Base-by-base conservation (phyloP, 2,113 vertebrate species). In the Heterotis niloticus region DNA sequence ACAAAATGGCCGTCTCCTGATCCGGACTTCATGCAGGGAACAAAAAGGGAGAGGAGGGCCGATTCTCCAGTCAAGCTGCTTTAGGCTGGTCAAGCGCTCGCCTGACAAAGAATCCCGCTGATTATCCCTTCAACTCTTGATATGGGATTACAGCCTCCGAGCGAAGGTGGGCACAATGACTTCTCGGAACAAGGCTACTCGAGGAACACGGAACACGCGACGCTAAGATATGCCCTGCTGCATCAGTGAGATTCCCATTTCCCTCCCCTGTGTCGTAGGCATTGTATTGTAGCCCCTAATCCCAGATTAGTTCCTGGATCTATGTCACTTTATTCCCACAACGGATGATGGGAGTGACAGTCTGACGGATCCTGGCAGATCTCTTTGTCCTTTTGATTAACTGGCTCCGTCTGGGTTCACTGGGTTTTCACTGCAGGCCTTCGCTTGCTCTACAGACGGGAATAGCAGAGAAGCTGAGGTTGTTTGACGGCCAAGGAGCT, bases 121-220 rank as follows among this genome's bases (percentile, higher is more conserved):
- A 88, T 91, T 84, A 89, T 89, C 88, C 88, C 54, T 34, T 5
- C 28, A 52, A 11, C 62, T 28, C 87, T 90, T 88, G 88, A 88
- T 90, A 86, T 89, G 89, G 88, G 87, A 91, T 91, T 90, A 91
- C 65, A 84, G 84, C 82, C 83, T 72, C 68, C 89, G 89, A 90
- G 90, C 89, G 87, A 84, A 83, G 71, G 80, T 76, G 83, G 86
- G 87, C 88, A 90, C 89, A 91, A 88, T 90, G 74, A 82, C 85
- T 14, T 87, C 83, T 84, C 82, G 75, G 60, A 85, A 82, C 83
- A 82, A 70, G 77, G 87, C 83, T 86, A 83, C 75, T 82, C 82
- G 87, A 83, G 82, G 85, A 79, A 44, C 79, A 81, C 72, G 80
- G 7, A 26, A 59, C 23, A 60, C 23, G 12, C 82, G 34, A 79